phyloP scores from a whole-genome alignment of 30 jellyfish, hydroid and myxozoan genomes.

The Hydractinia echinata region DNA sequence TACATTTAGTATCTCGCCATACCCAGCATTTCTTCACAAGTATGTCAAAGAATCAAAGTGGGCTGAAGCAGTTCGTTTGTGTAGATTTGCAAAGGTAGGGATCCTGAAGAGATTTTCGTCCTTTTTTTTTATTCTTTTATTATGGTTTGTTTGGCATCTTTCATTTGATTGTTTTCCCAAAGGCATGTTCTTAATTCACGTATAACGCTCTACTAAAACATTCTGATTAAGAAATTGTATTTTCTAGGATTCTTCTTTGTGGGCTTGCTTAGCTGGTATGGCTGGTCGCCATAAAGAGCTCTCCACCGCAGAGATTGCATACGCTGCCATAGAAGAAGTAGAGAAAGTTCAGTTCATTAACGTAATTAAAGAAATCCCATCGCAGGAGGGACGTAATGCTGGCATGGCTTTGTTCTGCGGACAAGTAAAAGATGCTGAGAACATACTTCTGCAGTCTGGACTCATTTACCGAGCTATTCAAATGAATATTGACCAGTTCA shows the following conservation, averaged over 20 bases:
- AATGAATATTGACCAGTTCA: slow-evolving; percentile 89
- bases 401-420: slow-evolving; percentile 96
- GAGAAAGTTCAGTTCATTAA: slow-evolving; percentile 89
- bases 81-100: slow-evolving; percentile 94
- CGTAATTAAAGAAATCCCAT: slow-evolving; percentile 85
- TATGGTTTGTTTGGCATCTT: neutral
- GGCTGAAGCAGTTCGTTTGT: slow-evolving; percentile 92
- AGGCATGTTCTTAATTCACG: neutral
- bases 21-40: slow-evolving; percentile 88
- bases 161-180: neutral
- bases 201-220: neutral
- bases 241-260: slow-evolving; percentile 76
- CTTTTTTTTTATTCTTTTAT: neutral
- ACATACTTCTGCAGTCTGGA: slow-evolving; percentile 88
- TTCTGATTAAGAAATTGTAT: neutral
- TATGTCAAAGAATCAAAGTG: slow-evolving; percentile 71
- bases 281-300: slow-evolving; percentile 90
- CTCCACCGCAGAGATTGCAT: slow-evolving; percentile 96
- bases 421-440: slow-evolving; percentile 92
- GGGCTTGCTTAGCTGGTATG: slow-evolving; percentile 99
- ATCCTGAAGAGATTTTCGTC: neutral
- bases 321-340: slow-evolving; percentile 99
- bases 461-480: slow-evolving; percentile 91
- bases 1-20: slow-evolving; percentile 79
- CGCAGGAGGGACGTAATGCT: slow-evolving; percentile 94